Evolutionary conservation across 2,113 vertebrate genomes (phyloP).

Genomic region (Dissostichus mawsoni): DNA sequence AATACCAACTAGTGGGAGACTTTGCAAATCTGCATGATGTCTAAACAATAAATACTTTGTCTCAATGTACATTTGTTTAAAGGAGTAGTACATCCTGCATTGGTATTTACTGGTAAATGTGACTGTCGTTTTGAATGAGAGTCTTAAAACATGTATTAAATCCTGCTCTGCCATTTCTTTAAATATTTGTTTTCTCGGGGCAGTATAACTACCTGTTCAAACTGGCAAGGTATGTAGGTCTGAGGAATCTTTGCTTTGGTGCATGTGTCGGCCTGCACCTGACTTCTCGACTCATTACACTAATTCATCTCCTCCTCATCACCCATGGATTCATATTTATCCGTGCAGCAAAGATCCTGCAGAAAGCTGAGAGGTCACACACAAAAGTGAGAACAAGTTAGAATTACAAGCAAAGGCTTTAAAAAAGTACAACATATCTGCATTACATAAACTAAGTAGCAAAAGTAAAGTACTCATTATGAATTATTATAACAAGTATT

Average conservation of each 20-base stretch:
- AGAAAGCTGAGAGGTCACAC: neutral
- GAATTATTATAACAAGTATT: neutral
- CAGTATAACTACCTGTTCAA: conserved; percentile 63
- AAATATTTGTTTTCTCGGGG: neutral
- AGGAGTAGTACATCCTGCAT: neutral
- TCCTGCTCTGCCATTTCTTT: neutral
- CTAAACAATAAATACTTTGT: neutral
- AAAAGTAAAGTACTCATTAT: neutral
- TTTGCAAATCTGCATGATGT: neutral
- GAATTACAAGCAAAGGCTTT: too few relatives aligned
- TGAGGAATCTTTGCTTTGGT: neutral
- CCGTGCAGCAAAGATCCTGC: neutral
- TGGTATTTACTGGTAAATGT: neutral
- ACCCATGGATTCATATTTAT: neutral
- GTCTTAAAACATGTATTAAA: neutral
- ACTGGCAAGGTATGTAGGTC: conserved; percentile 46
- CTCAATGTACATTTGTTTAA: neutral
- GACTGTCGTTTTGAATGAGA: too few relatives aligned
- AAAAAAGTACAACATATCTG: neutral
- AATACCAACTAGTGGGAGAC: neutral
- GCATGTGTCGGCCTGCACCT: conserved; percentile 31
- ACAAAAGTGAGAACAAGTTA: neutral
- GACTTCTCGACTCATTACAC: neutral
- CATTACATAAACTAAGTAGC: neutral
- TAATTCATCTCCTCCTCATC: neutral